Conservation (phyloP, 2,113 vertebrate species). For the Nerophis ophidion region DNA sequence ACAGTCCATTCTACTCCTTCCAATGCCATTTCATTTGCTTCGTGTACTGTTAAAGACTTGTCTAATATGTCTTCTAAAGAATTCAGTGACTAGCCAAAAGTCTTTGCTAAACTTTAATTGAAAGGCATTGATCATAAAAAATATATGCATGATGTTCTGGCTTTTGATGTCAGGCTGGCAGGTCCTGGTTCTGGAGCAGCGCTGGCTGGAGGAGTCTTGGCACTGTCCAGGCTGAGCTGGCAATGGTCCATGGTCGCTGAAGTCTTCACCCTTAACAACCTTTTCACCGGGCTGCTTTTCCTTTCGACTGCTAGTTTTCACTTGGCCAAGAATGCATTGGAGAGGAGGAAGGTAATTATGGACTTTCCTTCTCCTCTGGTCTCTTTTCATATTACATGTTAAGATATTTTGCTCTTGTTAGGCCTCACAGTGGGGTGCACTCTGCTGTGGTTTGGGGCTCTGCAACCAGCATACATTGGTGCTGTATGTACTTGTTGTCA, state of each 20-base stretch:
- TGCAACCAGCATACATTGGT: constrained; percentile 95
- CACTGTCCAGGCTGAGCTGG: constrained; percentile 91
- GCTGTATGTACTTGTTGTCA: constrained; percentile 78
- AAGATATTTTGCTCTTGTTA: constrained; percentile 42
- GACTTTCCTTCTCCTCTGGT: neutral
- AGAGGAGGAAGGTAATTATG: constrained; percentile 85
- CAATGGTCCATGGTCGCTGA: constrained; percentile 93
- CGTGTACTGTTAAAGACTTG: neutral
- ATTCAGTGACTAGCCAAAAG: no score
- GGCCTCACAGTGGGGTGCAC: constrained; percentile 82
- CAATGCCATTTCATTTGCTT: no score
- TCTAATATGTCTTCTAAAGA: neutral
- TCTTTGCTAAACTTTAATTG: no score
- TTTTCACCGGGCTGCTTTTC: constrained; percentile 90
- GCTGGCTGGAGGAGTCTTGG: constrained; percentile 88
- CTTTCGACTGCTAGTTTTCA: constrained; percentile 78
- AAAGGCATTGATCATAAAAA: neutral
- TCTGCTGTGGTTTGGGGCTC: constrained; percentile 89
- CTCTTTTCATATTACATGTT: neutral
- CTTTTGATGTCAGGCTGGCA: constrained; percentile 74
- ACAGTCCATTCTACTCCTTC: no score
- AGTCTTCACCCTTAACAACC: constrained; percentile 97
- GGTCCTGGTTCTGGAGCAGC: constrained; percentile 85
- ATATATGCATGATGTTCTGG: neutral
- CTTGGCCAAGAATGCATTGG: constrained; percentile 70